phyloP scores from a whole-genome alignment of 92 coral and sea anemone genomes.

The Montipora capitata region DNA sequence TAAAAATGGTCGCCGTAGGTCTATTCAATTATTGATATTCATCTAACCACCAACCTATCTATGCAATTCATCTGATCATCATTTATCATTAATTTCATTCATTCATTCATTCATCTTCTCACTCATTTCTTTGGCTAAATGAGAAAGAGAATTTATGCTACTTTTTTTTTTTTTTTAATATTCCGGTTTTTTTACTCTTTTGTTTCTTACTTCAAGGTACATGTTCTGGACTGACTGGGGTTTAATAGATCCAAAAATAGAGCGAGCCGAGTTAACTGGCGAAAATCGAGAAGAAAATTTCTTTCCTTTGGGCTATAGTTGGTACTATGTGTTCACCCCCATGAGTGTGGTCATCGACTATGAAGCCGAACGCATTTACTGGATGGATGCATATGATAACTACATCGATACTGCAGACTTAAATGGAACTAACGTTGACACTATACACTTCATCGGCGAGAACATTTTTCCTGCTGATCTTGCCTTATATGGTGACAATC shows the following conservation, averaged over 20 bases:
- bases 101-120: too few species aligned
- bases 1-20: too few species aligned
- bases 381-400: slow-evolving; percentile 81
- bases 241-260: slow-evolving; percentile 40
- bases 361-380: slow-evolving; percentile 56
- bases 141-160: too few species aligned
- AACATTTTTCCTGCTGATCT: slow-evolving; percentile 23
- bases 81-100: too few species aligned
- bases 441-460: background rate
- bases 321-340: slow-evolving; percentile 26
- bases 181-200: too few species aligned
- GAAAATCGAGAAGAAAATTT: slow-evolving; percentile 49
- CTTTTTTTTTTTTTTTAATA: too few species aligned
- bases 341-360: slow-evolving; percentile 79
- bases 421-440: slow-evolving; percentile 57
- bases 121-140: too few species aligned
- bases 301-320: slow-evolving; percentile 10
- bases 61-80: too few species aligned
- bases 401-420: slow-evolving; percentile 73
- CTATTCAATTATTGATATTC: too few species aligned
- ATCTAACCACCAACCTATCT: too few species aligned
- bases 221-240: slow-evolving; percentile 90
- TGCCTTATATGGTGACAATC: slow-evolving; percentile 22
- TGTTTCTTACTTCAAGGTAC: slow-evolving; percentile 10
- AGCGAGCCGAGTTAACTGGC: slow-evolving; percentile 83